Percentiles rank a stretch among this genome's conserved stretches.
Conservation (phyloP, 1,140 invertebrate genomes). For the Muscidifurax raptorellus region DNA sequence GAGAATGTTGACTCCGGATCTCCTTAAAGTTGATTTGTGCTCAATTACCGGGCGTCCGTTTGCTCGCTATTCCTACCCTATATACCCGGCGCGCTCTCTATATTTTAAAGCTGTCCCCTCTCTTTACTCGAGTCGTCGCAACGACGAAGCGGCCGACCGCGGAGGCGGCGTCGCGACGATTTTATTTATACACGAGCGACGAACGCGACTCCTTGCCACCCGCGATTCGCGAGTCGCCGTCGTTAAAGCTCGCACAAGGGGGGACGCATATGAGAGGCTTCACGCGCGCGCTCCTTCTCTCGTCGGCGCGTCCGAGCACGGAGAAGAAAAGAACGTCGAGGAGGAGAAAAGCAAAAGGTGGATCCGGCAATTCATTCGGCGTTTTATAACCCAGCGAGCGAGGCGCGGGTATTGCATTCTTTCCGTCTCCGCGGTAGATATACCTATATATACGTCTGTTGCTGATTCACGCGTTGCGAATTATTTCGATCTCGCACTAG, state of each 20-base stretch:
- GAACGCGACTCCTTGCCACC: constrained; percentile 56
- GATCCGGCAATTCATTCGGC: constrained; percentile 68
- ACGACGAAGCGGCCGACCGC: too few species aligned
- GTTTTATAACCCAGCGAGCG: constrained; percentile 67
- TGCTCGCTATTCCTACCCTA: constrained; percentile 52
- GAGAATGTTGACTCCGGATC: constrained; percentile 57
- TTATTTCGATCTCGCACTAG: constrained; percentile 68
- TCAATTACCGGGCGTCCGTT: constrained; percentile 72
- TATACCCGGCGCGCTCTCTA: constrained; percentile 32
- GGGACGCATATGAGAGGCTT: not conserved
- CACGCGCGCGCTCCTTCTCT: not conserved
- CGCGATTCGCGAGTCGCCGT: constrained; percentile 62
- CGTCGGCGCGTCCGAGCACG: not conserved
- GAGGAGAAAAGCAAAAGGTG: constrained; percentile 51
- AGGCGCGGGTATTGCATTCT: constrained; percentile 5
- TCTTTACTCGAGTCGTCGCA: too few species aligned
- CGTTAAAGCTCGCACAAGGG: constrained; percentile 15
- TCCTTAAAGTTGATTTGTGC: constrained; percentile 75
- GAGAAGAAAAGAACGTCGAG: not conserved
- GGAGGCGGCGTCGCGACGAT: constrained; percentile 69
- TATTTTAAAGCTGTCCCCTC: constrained; percentile 1
- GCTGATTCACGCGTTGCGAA: constrained; percentile 60
- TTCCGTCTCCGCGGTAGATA: constrained; percentile 17
- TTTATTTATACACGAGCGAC: constrained; percentile 71
- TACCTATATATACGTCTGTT: not conserved